Evolutionary conservation across 2,797 vertebrate species (phyloP), one percentile per base, ranked within the genome.

Genomic region (Pogonophryne albipinna): DNA sequence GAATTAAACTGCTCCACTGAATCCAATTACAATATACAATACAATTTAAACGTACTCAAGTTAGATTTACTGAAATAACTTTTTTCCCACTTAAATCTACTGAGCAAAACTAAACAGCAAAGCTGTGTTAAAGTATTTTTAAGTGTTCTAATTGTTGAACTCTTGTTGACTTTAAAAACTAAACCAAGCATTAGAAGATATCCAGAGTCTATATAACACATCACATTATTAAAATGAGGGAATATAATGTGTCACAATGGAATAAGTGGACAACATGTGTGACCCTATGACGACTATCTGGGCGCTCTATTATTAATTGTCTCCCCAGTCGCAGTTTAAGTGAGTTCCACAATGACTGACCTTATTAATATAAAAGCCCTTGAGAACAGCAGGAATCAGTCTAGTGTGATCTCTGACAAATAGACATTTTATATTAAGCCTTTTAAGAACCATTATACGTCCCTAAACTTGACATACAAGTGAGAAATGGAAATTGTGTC

Each of bases 381-480:
- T 17, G 27, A 64, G 59, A 71, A 20, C 38, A 73, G 7, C 45
- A 38, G 27, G 51, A 63, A 76, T 66, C 14, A 56, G 17, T 71
- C 15, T 17, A 45, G 7, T 23, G 19, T 27, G 56, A 71, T 41
- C 44, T 52, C 19, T 57, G 10, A 45, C 49, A 71, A 34, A 45
- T 31, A 66, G n/a, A 61, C 8, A 16, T 19, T 19, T 47, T 23
- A 62, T 49, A 44, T 44, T 23, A 52, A 8, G 8, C 20, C 38
- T 58, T 53, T 71, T 17, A 58, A 74, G 53, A 42, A 6, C 27
- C 16, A 41, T 17, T 7, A 59, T 19, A 38, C 8, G 46, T 13
- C 34, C n/a, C 20, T 52, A 14, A 20, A 49, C 20, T 56, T 4
- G 10, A 50, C 34, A 12, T 55, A n/a, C n/a, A 19, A 49, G 52